Evolutionary conservation across 2,797 vertebrate genomes (phyloP).

Genomic region (Synaphobranchus kaupii): DNA sequence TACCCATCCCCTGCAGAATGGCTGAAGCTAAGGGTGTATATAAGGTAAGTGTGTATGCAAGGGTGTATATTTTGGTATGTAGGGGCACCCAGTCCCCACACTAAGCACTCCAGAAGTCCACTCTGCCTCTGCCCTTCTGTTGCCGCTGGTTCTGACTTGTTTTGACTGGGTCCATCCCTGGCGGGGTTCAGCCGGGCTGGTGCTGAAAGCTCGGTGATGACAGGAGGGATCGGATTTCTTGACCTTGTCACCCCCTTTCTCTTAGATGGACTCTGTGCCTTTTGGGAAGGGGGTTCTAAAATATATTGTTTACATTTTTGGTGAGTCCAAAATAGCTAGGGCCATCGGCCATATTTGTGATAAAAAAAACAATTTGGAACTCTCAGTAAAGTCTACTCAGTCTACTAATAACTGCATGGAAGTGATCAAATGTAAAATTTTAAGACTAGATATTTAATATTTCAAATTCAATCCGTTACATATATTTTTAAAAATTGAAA

Average conservation of each 20-base stretch:
- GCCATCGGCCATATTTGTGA: neutral
- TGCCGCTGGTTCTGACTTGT: neutral
- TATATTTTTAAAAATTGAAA: neutral
- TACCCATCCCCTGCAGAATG: too few relatives aligned
- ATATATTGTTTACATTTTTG: neutral
- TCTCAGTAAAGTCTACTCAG: neutral
- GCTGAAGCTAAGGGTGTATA: too few relatives aligned
- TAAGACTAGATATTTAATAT: neutral
- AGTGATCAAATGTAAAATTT: neutral
- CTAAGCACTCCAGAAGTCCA: neutral
- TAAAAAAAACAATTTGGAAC: neutral
- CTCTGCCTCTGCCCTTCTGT: neutral
- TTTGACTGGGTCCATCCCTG: conserved; percentile 26
- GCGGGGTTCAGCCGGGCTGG: conserved; percentile 28
- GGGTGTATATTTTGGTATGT: neutral
- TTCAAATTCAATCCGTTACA: neutral
- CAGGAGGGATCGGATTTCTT: conserved; percentile 24
- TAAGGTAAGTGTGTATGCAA: too few relatives aligned
- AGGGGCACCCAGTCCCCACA: neutral
- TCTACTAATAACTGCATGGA: too few relatives aligned
- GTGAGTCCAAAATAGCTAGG: neutral
- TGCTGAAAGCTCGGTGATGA: neutral
- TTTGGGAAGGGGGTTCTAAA: neutral
- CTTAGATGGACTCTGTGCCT: neutral
- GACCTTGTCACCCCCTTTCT: neutral